Evolutionary conservation across 2,888 invertebrate genomes (phyloP).

Genomic region (Orthosia cruda): DNA sequence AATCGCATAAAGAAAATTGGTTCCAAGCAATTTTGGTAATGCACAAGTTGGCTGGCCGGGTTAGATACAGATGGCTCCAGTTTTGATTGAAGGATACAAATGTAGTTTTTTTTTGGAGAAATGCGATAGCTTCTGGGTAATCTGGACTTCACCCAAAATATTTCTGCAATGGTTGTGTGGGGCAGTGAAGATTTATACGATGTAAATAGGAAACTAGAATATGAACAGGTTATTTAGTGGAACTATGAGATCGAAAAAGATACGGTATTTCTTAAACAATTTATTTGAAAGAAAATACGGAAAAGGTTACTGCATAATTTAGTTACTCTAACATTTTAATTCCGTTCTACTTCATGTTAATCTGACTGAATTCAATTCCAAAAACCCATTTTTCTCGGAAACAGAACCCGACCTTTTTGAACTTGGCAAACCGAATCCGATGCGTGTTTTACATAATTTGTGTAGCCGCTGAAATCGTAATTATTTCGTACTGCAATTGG

Average conservation of each 20-base stretch:
- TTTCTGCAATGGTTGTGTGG: conserved; percentile 14
- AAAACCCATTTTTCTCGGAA: background rate
- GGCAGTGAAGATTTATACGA: background rate
- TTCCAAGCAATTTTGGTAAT: conserved; percentile 89
- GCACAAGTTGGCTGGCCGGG: conserved; percentile 86
- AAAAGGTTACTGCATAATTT: no score
- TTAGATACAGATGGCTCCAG: conserved; percentile 76
- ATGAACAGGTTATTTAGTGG: no score
- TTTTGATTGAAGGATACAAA: conserved; percentile 84
- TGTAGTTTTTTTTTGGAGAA: conserved; percentile 64
- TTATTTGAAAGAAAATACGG: no score
- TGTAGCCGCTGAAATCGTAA: conserved; percentile 31
- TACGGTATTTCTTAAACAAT: no score
- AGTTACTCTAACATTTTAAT: no score
- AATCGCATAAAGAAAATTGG: conserved; percentile 88
- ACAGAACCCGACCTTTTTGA: background rate
- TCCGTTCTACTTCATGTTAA: no score
- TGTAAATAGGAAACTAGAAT: background rate
- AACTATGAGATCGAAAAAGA: no score
- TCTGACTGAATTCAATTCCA: no score
- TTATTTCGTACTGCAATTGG: conserved; percentile 33
- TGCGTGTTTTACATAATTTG: conserved; percentile 12
- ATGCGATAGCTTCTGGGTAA: conserved; percentile 49
- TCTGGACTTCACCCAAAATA: conserved; percentile 55
- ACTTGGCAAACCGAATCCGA: background rate